Percentiles rank a stretch among this genome's conserved stretches.
phyloP scores from a whole-genome alignment of 2,797 vertebrate genomes.

The Bovichtus diacanthus region DNA sequence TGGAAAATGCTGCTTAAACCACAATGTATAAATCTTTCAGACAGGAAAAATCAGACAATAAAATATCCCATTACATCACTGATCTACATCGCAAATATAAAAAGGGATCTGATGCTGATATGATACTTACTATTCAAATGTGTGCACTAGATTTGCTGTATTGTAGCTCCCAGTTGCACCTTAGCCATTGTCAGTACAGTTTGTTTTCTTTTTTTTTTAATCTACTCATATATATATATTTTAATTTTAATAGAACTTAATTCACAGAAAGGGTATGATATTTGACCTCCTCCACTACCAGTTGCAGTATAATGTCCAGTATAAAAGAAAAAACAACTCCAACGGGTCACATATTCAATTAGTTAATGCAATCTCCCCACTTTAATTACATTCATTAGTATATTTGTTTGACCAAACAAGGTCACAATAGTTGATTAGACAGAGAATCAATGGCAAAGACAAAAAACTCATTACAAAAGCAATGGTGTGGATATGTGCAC shows the following conservation, averaged over 20 bases:
- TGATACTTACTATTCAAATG: conserved; percentile 29
- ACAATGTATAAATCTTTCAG: conserved; percentile 54
- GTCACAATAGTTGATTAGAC: conserved; percentile 80
- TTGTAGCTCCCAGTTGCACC: neutral
- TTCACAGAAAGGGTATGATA: neutral
- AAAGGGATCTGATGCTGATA: conserved; percentile 32
- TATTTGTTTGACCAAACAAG: conserved; percentile 84
- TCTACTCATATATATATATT: neutral
- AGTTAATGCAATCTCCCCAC: conserved; percentile 72
- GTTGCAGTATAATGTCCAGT: neutral
- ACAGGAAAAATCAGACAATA: conserved; percentile 41
- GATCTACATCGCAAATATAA: conserved; percentile 38
- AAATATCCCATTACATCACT: conserved; percentile 46
- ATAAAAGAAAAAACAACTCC: conserved; percentile 46
- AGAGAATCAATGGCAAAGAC: conserved; percentile 74
- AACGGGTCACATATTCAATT: conserved; percentile 73
- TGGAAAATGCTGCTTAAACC: conserved; percentile 54
- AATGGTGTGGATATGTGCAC: conserved; percentile 72
- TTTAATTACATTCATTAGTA: conserved; percentile 81
- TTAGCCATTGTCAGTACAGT: neutral
- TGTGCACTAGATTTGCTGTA: neutral
- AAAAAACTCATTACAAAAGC: conserved; percentile 80
- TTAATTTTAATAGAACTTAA: neutral
- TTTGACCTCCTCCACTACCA: neutral
- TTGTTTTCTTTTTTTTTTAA: neutral